Base-by-base conservation (phyloP, 2,797 vertebrate genomes). In the Macroramphosus scolopax region DNA sequence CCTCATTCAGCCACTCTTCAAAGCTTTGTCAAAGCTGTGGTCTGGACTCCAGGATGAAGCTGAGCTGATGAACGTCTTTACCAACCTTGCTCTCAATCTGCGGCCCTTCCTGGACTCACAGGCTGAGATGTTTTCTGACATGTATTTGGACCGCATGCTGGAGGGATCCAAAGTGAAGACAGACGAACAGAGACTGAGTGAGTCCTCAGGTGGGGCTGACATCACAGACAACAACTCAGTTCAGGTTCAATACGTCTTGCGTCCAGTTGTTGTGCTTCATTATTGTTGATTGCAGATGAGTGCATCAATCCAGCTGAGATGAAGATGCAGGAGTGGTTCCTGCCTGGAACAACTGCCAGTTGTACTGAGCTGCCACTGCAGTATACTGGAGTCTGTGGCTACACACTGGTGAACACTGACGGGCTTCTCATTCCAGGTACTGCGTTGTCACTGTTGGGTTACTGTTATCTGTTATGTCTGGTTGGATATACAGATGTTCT, bases 361-460 rank as follows among this genome's bases (percentile, higher is more conserved):
- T 90, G 91, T 63, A 77, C 86, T 12, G 73, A 88, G 13, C 69
- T 95, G 46, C 38, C 75, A 5, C 81, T 96, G 60, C 92, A 98
- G 69, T 97, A 91, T 59, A 89, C 76, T 13, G 91, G 94, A 39
- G 87, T 93, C 68, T 98, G 96, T 89, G 91, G 90, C 24, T 85
- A 89, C 22, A 85, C 87, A 0, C 79, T 98, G 29, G 89, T 92
- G n/a, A 65, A 67, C 41, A 90, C 84, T 46, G 87, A 91, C n/a
- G 92, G 94, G 5, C 87, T 97, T 35, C 80, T 89, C 8, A 76
- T 98, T 49, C 93, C 92, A 91, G 96, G 96, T 98, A 85, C 2
- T 18, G n/a, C n/a, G 2, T 34, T 28, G 2, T 17, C 12, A 11
- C 24, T 16, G 8, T n/a, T 44, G 13, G 2, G 5, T 29, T 29